Evolutionary conservation across 2,113 vertebrate species (phyloP).

Genomic region (Martes martes): DNA sequence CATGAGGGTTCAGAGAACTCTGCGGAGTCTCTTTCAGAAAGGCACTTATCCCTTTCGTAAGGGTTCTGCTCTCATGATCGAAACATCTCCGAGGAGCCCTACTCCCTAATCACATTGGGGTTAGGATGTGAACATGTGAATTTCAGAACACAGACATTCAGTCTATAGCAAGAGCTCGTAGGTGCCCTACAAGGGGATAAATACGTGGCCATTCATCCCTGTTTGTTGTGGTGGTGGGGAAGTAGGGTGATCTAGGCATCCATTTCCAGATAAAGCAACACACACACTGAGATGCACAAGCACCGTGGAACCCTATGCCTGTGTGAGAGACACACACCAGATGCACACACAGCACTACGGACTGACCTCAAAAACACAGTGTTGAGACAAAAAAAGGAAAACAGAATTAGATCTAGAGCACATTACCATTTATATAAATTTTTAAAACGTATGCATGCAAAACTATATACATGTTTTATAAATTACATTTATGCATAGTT

Average conservation of each 20-base stretch:
- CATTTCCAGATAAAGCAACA: not conserved
- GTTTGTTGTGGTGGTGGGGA: not conserved
- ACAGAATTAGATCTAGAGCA: not conserved
- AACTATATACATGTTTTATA: not conserved
- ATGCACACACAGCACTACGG: not conserved
- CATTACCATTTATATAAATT: not conserved
- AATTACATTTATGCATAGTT: not conserved
- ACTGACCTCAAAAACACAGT: not conserved
- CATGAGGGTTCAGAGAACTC: not conserved
- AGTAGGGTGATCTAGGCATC: not conserved
- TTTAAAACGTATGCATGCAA: not conserved
- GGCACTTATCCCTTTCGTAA: not conserved
- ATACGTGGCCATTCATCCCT: fast-evolving
- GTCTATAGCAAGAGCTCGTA: not conserved
- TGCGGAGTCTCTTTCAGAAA: not conserved
- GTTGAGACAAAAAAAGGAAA: not conserved
- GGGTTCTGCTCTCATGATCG: not conserved
- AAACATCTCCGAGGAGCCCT: not conserved
- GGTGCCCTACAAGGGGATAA: not conserved
- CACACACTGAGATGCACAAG: not conserved
- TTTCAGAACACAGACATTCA: not conserved
- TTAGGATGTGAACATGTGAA: not conserved
- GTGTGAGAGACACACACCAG: not conserved
- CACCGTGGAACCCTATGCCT: not conserved
- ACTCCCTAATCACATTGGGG: not conserved